Evolutionary conservation across 2,888 invertebrate species (phyloP).

Genomic region (Halictus quadricinctus): DNA sequence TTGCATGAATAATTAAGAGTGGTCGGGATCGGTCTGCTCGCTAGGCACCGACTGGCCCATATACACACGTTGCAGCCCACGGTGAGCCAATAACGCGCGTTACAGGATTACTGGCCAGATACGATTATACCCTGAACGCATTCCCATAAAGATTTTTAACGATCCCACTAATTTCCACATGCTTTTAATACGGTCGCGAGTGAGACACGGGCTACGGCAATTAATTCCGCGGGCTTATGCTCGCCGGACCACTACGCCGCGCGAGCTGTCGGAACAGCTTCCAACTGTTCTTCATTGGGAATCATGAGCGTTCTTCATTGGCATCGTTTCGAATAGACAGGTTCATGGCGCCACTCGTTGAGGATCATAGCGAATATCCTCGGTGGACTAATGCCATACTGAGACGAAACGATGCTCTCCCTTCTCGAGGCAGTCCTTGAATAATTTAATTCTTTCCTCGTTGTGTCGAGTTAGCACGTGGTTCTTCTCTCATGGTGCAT

Average conservation of each 20-base stretch:
- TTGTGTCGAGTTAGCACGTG: no score
- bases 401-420: neutral
- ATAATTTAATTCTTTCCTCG: neutral
- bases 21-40: conserved; percentile 34
- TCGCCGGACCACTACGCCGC: neutral
- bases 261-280: neutral
- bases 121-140: conserved; percentile 42
- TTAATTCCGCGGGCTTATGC: conserved; percentile 48
- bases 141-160: conserved; percentile 53
- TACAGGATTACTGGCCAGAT: conserved; percentile 39
- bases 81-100: conserved; percentile 47
- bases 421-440: neutral
- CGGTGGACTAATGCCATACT: neutral
- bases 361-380: neutral
- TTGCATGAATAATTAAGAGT: conserved; percentile 67
- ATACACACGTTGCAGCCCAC: conserved; percentile 24
- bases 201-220: conserved; percentile 45
- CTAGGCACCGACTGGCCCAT: conserved; percentile 48
- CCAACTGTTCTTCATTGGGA: neutral
- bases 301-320: neutral
- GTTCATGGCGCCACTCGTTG: neutral
- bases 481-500: neutral
- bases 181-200: conserved; percentile 48
- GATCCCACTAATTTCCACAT: conserved; percentile 51
- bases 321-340: neutral